Evolutionary conservation across 1,140 invertebrate species (phyloP).

Genomic region (Fopius arisanus): DNA sequence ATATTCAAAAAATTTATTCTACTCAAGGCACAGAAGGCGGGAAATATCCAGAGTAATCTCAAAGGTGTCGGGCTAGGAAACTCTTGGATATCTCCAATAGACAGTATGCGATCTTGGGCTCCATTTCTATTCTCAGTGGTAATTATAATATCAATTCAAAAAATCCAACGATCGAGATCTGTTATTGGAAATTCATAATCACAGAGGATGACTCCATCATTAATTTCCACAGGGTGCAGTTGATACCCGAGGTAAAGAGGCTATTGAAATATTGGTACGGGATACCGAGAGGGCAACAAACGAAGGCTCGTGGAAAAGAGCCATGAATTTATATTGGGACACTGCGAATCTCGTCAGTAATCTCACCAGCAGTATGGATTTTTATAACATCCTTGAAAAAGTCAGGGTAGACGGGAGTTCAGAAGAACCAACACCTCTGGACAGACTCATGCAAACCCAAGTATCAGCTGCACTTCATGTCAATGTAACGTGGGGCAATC

Average conservation of each 20-base stretch:
- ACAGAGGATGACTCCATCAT: background rate
- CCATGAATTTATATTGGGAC: constrained; percentile 71
- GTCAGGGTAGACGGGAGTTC: too few relatives aligned
- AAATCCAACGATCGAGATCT: too few relatives aligned
- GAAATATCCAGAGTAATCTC: constrained; percentile 75
- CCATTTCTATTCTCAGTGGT: constrained; percentile 76
- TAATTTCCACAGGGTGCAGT: constrained; percentile 66
- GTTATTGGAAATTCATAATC: too few relatives aligned
- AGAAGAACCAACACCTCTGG: background rate
- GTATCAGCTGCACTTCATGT: too few relatives aligned
- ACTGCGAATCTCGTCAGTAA: constrained; percentile 70
- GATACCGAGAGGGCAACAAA: too few relatives aligned
- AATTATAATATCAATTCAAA: constrained; percentile 28
- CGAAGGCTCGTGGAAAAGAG: constrained; percentile 70
- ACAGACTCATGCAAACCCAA: background rate
- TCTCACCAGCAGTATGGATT: constrained; percentile 74
- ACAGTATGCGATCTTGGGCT: constrained; percentile 81
- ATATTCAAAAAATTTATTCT: constrained; percentile 12
- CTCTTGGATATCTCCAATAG: constrained; percentile 86
- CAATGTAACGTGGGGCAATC: constrained; percentile 72
- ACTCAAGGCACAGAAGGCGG: constrained; percentile 70
- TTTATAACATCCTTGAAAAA: constrained; percentile 80
- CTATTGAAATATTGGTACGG: constrained; percentile 66
- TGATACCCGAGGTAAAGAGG: constrained; percentile 68
- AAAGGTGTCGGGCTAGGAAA: constrained; percentile 83